Evolutionary conservation across 1,140 invertebrate species (phyloP), one percentile per base, ranked within the genome.

Genomic region (Argopecten irradians): DNA sequence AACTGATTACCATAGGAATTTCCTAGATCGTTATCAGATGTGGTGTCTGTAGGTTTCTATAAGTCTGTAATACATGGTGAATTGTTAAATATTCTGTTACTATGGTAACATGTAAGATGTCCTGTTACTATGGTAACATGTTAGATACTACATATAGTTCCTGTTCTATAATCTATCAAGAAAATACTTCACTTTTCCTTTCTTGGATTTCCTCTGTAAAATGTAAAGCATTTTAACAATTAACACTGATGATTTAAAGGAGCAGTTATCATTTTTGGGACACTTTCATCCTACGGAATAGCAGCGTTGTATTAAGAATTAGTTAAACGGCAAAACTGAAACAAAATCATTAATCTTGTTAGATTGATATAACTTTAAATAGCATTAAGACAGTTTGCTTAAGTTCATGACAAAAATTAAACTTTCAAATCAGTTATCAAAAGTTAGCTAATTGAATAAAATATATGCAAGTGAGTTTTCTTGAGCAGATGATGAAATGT

Each of bases 171-270:
- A 11, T 8, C 55, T 71, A 71, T 28, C 55, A 28, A 71, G 55
- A 28, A 71, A 71, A 71, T 71, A 71, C 55, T 71, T 71, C 13
- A 71, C 55, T 71, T 71, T 71, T 71, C 55, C 55, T n/a, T 11
- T 71, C 55, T 71, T 71, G 55, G 55, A 71, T 71, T 28, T 71
- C 55, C 28, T 71, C 55, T 71, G 55, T 71, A 71, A 71, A 71
- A 71, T 71, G 55, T 71, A 28, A 71, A 71, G 28, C 55, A 71
- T 3, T 71, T 3, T 28, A 71, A 28, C 16, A 46, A 8, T 16
- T n/a, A n/a, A n/a, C n/a, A n/a, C n/a, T n/a, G n/a, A n/a, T n/a
- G n/a, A n/a, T n/a, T 22, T 16, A 3, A 71, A 71, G 16, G 22
- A 71, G 28, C 7, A 1, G 22, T 71, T 71, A 28, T 2, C 43